Percentiles rank a stretch among this genome's conserved stretches.
Evolutionary conservation across 2,888 invertebrate species (phyloP).

Genomic region (Carterocephalus palaemon): DNA sequence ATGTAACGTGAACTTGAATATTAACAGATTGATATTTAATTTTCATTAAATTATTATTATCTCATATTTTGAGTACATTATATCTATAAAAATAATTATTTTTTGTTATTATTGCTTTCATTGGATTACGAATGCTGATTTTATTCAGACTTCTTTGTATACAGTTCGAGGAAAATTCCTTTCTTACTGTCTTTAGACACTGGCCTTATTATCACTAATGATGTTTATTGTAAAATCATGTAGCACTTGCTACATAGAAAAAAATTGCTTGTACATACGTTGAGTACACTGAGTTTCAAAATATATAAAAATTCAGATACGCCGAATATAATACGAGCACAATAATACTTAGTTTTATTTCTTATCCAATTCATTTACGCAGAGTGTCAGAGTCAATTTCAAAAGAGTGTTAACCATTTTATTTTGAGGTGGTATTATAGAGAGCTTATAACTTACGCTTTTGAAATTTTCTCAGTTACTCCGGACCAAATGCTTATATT

Average conservation of each 20-base stretch:
- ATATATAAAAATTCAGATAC: constrained; percentile 22
- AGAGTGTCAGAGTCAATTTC: constrained; percentile 11
- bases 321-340: constrained; percentile 11
- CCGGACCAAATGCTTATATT: not conserved
- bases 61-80: constrained; percentile 23
- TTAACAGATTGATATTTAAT: constrained; percentile 16
- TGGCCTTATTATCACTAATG: constrained; percentile 64
- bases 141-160: constrained; percentile 26
- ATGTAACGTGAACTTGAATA: constrained; percentile 16
- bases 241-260: constrained; percentile 20
- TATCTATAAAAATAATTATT: constrained; percentile 26
- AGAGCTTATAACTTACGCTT: constrained; percentile 2
- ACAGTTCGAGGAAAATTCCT: constrained; percentile 21
- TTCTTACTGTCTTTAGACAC: constrained; percentile 56
- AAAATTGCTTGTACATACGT: constrained; percentile 23
- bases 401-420: constrained; percentile 1
- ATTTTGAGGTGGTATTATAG: constrained; percentile 1
- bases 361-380: not conserved
- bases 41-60: constrained; percentile 18
- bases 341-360: constrained; percentile 16
- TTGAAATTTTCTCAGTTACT: constrained; percentile 13
- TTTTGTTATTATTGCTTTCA: constrained; percentile 24
- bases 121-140: constrained; percentile 25
- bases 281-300: constrained; percentile 15
- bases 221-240: constrained; percentile 22